Base-by-base conservation (phyloP, 2,113 vertebrate species). In the Halcyon senegalensis region DNA sequence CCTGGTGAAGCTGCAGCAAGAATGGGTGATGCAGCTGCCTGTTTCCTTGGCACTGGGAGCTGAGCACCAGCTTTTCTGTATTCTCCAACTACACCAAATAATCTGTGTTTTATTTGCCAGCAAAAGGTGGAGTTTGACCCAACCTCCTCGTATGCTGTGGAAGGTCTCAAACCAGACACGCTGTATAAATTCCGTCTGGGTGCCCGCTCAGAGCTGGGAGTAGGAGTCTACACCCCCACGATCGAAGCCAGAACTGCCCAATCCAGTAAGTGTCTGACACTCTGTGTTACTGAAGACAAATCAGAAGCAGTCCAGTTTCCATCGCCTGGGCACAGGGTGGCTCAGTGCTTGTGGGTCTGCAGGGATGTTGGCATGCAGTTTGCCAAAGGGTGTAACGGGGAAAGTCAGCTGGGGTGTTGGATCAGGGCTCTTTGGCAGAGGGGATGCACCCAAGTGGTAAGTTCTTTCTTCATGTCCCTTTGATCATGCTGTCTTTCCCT, bases 151-250 rank as follows among this genome's bases (percentile, higher is more conserved):
- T 99, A 99, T 33, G 98, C 99, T 0, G 98, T 99, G 28, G 99
- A 99, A 85, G 98, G 98, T 84, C 98, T 99, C 91, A 99, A 99
- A 97, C 98, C 99, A 3, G 99, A 99, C 92, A 99, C 99, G 0
- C 70, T 98, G 58, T 99, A 99, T 96, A 94, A 89, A 89, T 99
- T 99, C 97, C 98, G 98, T 20, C 97, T 99, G 97, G 99, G 99
- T 0, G 99, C 99, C 12, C 98, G 98, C 67, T 99, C 99, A 1
- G 98, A 98, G 69, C 97, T 99, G 97, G 99, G 99, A 16, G 97
- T 99, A 41, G 99, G 99, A 14, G 98, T 99, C 90, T 99, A 98
- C 95, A 99, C 99, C 37, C 98, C 98, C 41, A 98, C 97, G 1
- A 94, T 99, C 1, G 98, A 99, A 97, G 98, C 98, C 91, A 98